Evolutionary conservation across 2,888 invertebrate species (phyloP), one percentile per base, ranked within the genome.

Genomic region (Adelphocoris suturalis): DNA sequence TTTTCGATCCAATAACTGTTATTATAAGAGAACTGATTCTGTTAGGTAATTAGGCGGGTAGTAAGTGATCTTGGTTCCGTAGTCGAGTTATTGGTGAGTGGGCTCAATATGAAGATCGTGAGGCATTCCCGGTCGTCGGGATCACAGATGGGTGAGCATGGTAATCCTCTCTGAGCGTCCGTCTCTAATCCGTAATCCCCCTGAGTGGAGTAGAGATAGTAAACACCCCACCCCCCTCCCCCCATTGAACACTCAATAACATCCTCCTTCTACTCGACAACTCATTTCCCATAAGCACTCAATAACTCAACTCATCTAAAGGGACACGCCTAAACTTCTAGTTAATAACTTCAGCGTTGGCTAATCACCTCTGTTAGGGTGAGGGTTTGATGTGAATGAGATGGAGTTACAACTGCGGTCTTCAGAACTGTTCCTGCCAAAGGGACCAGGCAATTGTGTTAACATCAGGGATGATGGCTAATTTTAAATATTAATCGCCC

Each of bases 151-250:
- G 68, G 5, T 23, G 68, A 23, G 23, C 68, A 68, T 0, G 37
- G 37, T 68, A 68, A 68, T 68, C 23, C 68, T 19, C 68, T 68
- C 68, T 37, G 23, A 68, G 23, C 68, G 68, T 13, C 68, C 23
- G 12, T 13, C 68, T 68, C 27, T 68, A 68, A 68, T 68, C 68
- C 68, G 12, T 23, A 23, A 23, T 3, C 68, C 23, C 23, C 13
- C 68, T 68, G 68, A 23, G 68, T 68, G 68, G 68, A 23, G 19
- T 23, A 23, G 68, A 68, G 23, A 23, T 68, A 68, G 68, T 68
- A 12, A 68, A 68, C 68, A 68, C 5, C 68, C 23, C 68, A 23
- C 12, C 68, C 37, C 23, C 5, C 68, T 68, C 68, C 23, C 12
- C 68, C 37, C 23, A 7, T 27, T 0, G 68, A 68, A 68, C 23